Percentiles rank a stretch among this genome's conserved stretches.
Conservation (phyloP, 2,888 invertebrate species). For the Himalopsyche japonica region DNA sequence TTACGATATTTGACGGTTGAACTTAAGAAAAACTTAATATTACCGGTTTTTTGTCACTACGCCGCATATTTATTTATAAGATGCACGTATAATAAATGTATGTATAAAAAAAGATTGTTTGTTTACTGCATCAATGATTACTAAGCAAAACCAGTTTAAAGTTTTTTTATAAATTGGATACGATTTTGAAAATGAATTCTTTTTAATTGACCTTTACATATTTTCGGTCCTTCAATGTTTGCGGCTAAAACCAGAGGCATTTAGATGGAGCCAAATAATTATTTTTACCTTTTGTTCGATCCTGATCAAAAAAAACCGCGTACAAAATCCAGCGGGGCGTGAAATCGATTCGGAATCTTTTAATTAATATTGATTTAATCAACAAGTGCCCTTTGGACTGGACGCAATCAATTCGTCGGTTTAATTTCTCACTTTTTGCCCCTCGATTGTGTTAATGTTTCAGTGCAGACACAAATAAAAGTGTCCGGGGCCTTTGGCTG, state of each 20-base stretch:
- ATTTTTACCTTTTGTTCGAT: neutral
- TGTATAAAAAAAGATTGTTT: too few species aligned
- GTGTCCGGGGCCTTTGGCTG: neutral
- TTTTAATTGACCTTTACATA: too few species aligned
- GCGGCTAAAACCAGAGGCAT: neutral
- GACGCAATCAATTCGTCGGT: constrained; percentile 5
- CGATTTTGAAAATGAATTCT: too few species aligned
- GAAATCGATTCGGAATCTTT: constrained; percentile 25
- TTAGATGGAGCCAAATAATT: neutral
- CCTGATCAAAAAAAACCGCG: neutral
- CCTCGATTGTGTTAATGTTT: neutral
- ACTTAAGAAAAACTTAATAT: too few species aligned
- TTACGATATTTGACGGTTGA: too few species aligned
- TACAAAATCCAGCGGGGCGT: neutral
- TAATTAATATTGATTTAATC: constrained; percentile 27
- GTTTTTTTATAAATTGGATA: too few species aligned
- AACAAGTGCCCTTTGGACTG: constrained; percentile 7
- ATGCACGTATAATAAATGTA: too few species aligned
- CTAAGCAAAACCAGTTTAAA: too few species aligned
- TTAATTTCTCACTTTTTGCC: neutral
- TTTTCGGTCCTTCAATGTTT: neutral
- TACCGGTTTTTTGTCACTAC: too few species aligned
- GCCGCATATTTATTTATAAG: too few species aligned
- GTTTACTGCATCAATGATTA: too few species aligned
- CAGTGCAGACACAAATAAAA: neutral